Evolutionary conservation across 2,888 invertebrate genomes (phyloP).

Genomic region (Octonoba sinensis): DNA sequence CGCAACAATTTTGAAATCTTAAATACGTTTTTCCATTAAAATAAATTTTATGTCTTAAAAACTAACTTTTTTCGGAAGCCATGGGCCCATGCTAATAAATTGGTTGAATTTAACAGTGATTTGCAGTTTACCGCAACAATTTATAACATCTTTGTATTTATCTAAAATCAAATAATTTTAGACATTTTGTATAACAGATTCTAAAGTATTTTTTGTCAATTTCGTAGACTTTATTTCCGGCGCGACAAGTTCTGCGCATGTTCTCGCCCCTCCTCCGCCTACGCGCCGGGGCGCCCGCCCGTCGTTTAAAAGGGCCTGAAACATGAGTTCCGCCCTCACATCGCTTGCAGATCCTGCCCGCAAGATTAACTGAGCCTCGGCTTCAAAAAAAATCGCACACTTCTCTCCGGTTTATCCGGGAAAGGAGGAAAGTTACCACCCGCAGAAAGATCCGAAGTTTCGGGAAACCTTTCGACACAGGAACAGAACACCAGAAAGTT

Average conservation of each 20-base stretch:
- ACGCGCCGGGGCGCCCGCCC: slow-evolving; percentile 35
- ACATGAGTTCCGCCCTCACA: slow-evolving; percentile 29
- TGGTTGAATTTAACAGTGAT: too few species aligned
- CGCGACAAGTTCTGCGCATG: slow-evolving; percentile 23
- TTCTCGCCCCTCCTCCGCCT: slow-evolving; percentile 14
- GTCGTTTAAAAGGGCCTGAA: slow-evolving; percentile 38
- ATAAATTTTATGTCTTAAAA: too few species aligned
- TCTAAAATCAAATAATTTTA: too few species aligned
- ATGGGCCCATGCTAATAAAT: too few species aligned
- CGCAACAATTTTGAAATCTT: too few species aligned
- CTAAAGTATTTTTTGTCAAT: too few species aligned
- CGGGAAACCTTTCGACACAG: background rate
- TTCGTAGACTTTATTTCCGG: background rate
- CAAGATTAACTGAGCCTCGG: slow-evolving; percentile 11
- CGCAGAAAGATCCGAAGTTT: background rate
- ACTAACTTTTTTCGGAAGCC: too few species aligned
- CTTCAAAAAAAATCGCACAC: slow-evolving; percentile 5
- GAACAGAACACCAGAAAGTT: background rate
- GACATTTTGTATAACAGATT: too few species aligned
- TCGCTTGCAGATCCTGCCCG: slow-evolving; percentile 27
- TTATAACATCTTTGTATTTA: too few species aligned
- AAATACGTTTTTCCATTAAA: too few species aligned
- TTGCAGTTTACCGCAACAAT: too few species aligned
- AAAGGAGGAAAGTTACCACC: slow-evolving; percentile 1
- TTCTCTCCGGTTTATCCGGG: slow-evolving; percentile 1